These are phyloP conservation scores for Bathynomus jamesi DNA, from an alignment of 1,140 invertebrate genomes.

Conservation along the genomic window DNA sequence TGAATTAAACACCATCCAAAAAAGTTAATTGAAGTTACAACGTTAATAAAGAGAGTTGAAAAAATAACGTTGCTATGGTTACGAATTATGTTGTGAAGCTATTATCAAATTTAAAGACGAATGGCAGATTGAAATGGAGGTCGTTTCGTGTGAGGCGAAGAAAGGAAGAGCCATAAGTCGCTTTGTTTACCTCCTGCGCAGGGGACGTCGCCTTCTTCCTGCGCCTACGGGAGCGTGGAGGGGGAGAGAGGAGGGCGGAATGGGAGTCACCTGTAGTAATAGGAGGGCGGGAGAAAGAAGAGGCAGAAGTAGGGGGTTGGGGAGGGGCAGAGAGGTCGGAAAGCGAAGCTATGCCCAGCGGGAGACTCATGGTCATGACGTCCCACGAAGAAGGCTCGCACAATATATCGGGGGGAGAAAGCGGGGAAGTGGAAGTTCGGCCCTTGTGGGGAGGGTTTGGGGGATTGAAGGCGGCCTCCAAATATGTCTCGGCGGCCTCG, in stretches of 20 bases:
- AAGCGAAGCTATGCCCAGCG: neutral
- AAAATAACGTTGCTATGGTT: too few relatives aligned
- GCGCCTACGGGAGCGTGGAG: neutral
- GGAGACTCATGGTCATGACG: too few relatives aligned
- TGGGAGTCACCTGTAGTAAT: neutral
- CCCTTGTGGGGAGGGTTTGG: neutral
- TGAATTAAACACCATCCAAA: too few relatives aligned
- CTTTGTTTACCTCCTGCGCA: neutral
- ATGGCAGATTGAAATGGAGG: slow-evolving; percentile 5
- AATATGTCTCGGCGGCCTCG: neutral
- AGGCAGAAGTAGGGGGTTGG: neutral
- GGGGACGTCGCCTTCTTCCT: neutral
- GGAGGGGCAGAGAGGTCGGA: neutral
- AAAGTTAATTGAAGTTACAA: too few relatives aligned
- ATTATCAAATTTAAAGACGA: too few relatives aligned
- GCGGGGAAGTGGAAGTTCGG: neutral
- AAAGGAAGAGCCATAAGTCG: neutral
- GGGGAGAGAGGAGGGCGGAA: slow-evolving; percentile 1
- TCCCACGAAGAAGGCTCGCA: neutral
- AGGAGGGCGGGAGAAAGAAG: neutral
- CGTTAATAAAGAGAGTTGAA: too few relatives aligned
- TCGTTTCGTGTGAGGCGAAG: neutral
- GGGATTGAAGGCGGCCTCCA: neutral
- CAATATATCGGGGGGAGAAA: neutral
- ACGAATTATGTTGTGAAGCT: too few relatives aligned